A percentile compares a stretch with the other conserved stretches of the same genome.
Evolutionary conservation across 2,888 invertebrate species (phyloP).

Genomic region (Eutolmus rufibarbis): DNA sequence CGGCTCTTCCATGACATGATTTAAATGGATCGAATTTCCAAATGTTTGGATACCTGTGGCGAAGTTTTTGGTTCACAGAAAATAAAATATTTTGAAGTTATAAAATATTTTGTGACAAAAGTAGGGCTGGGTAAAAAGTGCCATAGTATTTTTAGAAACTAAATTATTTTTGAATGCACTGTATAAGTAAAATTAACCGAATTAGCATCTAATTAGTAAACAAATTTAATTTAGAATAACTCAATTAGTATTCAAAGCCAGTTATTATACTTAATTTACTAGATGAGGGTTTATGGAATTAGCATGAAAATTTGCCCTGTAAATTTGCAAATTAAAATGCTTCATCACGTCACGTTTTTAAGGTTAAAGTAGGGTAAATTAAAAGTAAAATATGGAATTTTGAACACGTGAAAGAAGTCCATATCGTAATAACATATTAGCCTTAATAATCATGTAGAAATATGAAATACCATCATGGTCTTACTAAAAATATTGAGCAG

Average conservation of each 20-base stretch:
- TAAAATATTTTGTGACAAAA: background rate
- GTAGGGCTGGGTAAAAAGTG: background rate
- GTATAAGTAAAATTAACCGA: background rate
- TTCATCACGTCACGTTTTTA: no score
- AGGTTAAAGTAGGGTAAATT: no score
- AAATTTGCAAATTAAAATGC: no score
- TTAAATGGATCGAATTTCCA: background rate
- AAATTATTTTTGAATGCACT: background rate
- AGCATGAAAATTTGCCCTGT: background rate
- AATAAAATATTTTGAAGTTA: background rate
- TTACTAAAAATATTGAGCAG: no score
- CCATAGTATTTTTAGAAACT: background rate
- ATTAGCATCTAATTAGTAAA: background rate
- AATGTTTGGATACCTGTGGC: background rate
- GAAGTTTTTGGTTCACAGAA: background rate
- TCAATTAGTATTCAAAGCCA: background rate
- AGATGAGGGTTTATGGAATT: background rate
- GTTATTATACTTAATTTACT: background rate
- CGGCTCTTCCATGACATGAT: background rate
- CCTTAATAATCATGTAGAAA: no score
- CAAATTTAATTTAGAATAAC: background rate
- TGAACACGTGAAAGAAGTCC: no score
- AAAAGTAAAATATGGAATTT: no score
- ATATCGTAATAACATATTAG: no score
- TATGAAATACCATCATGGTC: no score